Conservation (phyloP, 2,797 vertebrate species). For the Poecilia velifera region DNA sequence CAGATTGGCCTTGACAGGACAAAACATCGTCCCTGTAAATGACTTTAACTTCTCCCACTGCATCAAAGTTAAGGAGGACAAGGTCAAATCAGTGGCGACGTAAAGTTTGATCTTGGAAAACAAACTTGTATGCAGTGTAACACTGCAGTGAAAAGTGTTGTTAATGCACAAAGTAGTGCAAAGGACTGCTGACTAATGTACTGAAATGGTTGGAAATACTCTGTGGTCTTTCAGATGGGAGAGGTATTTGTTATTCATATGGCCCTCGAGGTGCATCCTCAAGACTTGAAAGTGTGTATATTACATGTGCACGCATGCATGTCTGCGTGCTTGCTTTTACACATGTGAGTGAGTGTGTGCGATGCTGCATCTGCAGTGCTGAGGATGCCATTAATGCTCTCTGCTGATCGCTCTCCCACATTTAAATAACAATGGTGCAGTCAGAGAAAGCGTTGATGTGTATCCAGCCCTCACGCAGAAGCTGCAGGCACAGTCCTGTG, state of each 20-base stretch:
- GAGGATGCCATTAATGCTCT: slow-evolving; percentile 79
- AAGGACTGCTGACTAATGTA: slow-evolving; percentile 78
- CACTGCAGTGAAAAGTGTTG: slow-evolving; percentile 35
- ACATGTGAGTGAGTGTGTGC: slow-evolving; percentile 45
- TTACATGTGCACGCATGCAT: slow-evolving; percentile 30
- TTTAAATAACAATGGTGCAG: slow-evolving; percentile 82
- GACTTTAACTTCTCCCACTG: slow-evolving; percentile 64
- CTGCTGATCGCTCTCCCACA: slow-evolving; percentile 79
- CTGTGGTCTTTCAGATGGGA: slow-evolving; percentile 70
- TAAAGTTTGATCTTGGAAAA: slow-evolving; percentile 72
- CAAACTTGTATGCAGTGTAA: slow-evolving; percentile 52
- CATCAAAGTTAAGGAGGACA: slow-evolving; percentile 68
- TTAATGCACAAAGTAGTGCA: slow-evolving; percentile 64
- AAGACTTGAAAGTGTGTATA: slow-evolving; percentile 66
- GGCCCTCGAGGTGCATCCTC: slow-evolving; percentile 77
- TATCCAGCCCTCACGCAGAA: slow-evolving; percentile 75
- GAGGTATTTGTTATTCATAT: slow-evolving; percentile 80
- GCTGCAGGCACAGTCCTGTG: slow-evolving; percentile 38
- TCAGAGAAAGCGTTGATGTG: slow-evolving; percentile 76
- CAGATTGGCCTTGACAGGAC: slow-evolving; percentile 82
- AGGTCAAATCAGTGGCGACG: slow-evolving; percentile 66
- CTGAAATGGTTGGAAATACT: slow-evolving; percentile 74
- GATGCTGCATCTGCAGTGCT: slow-evolving; percentile 66
- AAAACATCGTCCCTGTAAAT: slow-evolving; percentile 68
- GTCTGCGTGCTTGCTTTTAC: slow-evolving; percentile 42